Evolutionary conservation across 2,113 vertebrate genomes (phyloP).

Genomic region (Apteryx owenii): DNA sequence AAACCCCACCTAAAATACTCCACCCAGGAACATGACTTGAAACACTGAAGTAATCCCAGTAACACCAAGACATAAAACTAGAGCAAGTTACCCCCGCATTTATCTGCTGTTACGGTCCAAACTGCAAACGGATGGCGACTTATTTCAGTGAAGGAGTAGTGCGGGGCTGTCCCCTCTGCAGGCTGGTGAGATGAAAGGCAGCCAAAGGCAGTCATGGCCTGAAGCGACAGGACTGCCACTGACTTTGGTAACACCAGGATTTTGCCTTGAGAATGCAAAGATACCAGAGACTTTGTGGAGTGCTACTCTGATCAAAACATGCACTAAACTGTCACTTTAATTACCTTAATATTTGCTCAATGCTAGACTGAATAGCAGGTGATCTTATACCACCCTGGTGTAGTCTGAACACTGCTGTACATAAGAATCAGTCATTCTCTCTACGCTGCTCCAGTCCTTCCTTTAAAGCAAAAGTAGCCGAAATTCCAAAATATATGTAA

Average conservation of each 20-base stretch:
- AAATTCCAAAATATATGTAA: not conserved
- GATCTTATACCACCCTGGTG: accelerated
- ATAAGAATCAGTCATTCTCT: not conserved
- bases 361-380: not conserved
- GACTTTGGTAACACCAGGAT: not conserved
- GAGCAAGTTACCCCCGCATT: not conserved
- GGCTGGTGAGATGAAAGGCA: not conserved
- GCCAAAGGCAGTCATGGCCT: not conserved
- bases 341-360: not conserved
- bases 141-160: not conserved
- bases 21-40: not conserved
- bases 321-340: not conserved
- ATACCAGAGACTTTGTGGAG: not conserved
- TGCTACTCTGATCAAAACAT: not conserved
- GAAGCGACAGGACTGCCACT: not conserved
- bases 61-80: not conserved
- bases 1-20: not conserved
- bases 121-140: not conserved
- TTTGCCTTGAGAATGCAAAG: not conserved
- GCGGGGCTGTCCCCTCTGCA: not conserved
- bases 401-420: not conserved
- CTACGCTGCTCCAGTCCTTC: not conserved
- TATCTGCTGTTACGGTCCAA: not conserved
- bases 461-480: not conserved
- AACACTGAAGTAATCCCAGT: not conserved